A percentile compares a stretch with the other conserved stretches of the same genome.
Conservation (phyloP, 2,888 invertebrate species). For the Heteromyza rotundicornis region DNA sequence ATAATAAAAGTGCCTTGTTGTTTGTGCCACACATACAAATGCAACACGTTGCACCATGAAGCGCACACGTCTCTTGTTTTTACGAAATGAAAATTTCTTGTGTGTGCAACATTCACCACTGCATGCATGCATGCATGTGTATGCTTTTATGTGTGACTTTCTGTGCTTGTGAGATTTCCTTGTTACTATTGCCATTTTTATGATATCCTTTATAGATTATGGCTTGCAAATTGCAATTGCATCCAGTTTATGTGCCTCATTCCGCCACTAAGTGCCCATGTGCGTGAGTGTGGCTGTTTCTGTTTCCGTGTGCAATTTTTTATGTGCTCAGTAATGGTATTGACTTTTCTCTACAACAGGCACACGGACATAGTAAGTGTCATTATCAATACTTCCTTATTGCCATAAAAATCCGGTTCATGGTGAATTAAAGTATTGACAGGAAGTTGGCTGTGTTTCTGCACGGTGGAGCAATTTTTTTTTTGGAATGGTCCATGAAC, state of each 20-base stretch:
- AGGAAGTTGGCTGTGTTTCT: no score
- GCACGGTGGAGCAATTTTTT: no score
- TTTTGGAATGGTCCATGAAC: no score
- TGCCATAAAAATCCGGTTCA: no score
- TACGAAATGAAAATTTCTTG: background rate
- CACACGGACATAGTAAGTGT: no score
- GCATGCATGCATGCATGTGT: background rate
- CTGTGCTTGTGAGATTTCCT: slow-evolving; percentile 2
- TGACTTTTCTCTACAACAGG: no score
- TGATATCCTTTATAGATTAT: slow-evolving; percentile 1
- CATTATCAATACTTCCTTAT: no score
- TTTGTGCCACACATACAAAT: background rate
- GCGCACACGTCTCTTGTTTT: background rate
- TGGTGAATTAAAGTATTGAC: no score
- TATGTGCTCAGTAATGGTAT: no score
- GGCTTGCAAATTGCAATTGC: slow-evolving; percentile 1
- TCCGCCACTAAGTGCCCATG: slow-evolving; percentile 27
- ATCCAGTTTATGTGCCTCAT: slow-evolving; percentile 4
- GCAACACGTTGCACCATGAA: background rate
- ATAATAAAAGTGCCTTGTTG: background rate
- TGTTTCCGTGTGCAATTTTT: no score
- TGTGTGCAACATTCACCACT: no score
- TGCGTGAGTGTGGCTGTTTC: slow-evolving; percentile 3
- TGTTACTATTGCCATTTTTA: background rate
- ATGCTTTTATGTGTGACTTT: slow-evolving; percentile 5